Percentiles rank a stretch among this genome's conserved stretches.
Evolutionary conservation across 2,888 invertebrate species (phyloP).

Genomic region (Habrosyne pyritoides): DNA sequence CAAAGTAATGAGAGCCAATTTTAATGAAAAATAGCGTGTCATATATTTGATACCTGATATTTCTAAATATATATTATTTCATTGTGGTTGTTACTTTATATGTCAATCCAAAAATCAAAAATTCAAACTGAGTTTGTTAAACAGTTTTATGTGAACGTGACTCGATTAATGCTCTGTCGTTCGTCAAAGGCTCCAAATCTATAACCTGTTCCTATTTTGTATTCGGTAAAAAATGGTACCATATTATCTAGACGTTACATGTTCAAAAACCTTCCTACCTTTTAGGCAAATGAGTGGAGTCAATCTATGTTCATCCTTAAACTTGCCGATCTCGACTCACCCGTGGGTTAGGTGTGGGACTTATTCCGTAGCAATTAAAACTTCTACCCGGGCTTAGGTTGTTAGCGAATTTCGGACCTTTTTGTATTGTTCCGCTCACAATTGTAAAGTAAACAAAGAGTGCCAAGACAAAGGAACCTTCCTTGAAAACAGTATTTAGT

Average conservation of each 20-base stretch:
- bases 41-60: too few relatives aligned
- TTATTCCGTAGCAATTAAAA: constrained; percentile 77
- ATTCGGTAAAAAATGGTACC: too few relatives aligned
- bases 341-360: constrained; percentile 42
- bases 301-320: not conserved
- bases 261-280: not conserved
- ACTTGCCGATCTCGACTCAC: not conserved
- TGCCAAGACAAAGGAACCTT: constrained; percentile 66
- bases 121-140: too few relatives aligned
- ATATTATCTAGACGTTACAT: not conserved
- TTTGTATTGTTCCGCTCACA: constrained; percentile 68
- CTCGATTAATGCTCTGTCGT: too few relatives aligned
- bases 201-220: too few relatives aligned
- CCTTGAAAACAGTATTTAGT: constrained; percentile 71
- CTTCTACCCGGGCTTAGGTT: constrained; percentile 63
- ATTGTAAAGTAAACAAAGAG: constrained; percentile 74
- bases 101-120: too few relatives aligned
- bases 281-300: constrained; percentile 5
- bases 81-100: too few relatives aligned
- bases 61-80: too few relatives aligned
- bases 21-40: too few relatives aligned
- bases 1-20: too few relatives aligned
- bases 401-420: constrained; percentile 70
- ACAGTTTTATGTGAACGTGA: too few relatives aligned
- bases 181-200: too few relatives aligned